phyloP scores from a whole-genome alignment of 2,888 invertebrate species.

The Sussaba pulchella region DNA sequence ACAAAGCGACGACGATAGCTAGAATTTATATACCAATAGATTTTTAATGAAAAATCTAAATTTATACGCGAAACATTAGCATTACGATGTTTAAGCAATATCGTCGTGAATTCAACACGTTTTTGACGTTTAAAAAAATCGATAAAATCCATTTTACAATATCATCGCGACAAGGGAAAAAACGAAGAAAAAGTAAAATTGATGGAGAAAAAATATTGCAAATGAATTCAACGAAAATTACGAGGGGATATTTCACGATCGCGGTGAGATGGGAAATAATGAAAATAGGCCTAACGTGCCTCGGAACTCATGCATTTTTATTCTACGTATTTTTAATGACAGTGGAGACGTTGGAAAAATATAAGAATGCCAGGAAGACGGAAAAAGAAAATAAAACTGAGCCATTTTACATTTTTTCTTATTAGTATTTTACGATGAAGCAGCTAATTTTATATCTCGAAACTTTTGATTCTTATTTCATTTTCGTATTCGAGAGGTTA shows the following conservation, averaged over 20 bases:
- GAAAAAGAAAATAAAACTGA: slow-evolving; percentile 36
- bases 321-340: slow-evolving; percentile 10
- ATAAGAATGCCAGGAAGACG: too few relatives aligned
- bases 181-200: slow-evolving; percentile 29
- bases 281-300: slow-evolving; percentile 53
- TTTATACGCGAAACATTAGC: slow-evolving; percentile 75
- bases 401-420: slow-evolving; percentile 43
- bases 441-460: slow-evolving; percentile 47
- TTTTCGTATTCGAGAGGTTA: slow-evolving; percentile 51
- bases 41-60: slow-evolving; percentile 80
- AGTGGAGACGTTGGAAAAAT: slow-evolving; percentile 1
- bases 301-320: slow-evolving; percentile 52
- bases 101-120: slow-evolving; percentile 49
- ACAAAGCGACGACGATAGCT: slow-evolving; percentile 76
- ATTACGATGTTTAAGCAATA: slow-evolving; percentile 62
- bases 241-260: slow-evolving; percentile 39
- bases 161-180: slow-evolving; percentile 19
- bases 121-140: too few relatives aligned
- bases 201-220: slow-evolving; percentile 13
- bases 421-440: slow-evolving; percentile 58
- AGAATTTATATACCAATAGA: slow-evolving; percentile 77
- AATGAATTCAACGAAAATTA: slow-evolving; percentile 33
- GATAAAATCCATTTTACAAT: too few relatives aligned
- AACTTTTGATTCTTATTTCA: slow-evolving; percentile 38
- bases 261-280: not conserved